Base-by-base conservation (phyloP, 2,888 invertebrate species). In the Vanessa cardui region DNA sequence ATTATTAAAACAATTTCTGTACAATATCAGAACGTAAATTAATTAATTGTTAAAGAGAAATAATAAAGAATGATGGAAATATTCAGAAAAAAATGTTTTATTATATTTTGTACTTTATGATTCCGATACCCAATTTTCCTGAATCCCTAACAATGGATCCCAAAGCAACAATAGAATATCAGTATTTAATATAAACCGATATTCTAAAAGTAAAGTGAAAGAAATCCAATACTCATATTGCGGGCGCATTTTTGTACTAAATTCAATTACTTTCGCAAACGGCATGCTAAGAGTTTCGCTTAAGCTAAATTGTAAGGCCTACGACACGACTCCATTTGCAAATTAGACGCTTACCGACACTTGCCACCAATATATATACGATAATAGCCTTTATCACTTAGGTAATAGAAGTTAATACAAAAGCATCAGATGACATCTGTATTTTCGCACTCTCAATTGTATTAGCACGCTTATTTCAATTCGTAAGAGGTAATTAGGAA, bases 321-420 rank as follows among this genome's bases (percentile, higher is more conserved):
- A 86, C 87, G 87, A 87, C 89, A 87, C 86, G 85, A 80, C 83
- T 87, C 90, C 92, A 91, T 92, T 92, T 92, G 90, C 88, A 90
- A 91, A 92, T 92, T 88, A 89, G 83, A 88, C 80, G 81, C 64
- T 82, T 75, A 76, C 75, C 76, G 80, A 76, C 76, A 62, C 70
- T 69, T 62, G 33, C 56, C 60, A 66, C 59, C 21, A 64, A 58
- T 49, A 62, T 21, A 62, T 66, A 52, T 31, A 47, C 63, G 39
- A 72, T 70, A 72, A 69, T 66, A 46, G 59, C 62, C 72, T 45
- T 60, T 74, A 73, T 64, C 50, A 44, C 46, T 59, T 33, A 18
- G 15, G 20, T 18, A 65, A 65, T 72, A 74, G 62, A 65, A 50
- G 16, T 58, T 47, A 59, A 20, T 33, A 39, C 50, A 15, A 31